Evolutionary conservation across 2,113 vertebrate species (phyloP).

Genomic region (Stegostoma tigrinum): DNA sequence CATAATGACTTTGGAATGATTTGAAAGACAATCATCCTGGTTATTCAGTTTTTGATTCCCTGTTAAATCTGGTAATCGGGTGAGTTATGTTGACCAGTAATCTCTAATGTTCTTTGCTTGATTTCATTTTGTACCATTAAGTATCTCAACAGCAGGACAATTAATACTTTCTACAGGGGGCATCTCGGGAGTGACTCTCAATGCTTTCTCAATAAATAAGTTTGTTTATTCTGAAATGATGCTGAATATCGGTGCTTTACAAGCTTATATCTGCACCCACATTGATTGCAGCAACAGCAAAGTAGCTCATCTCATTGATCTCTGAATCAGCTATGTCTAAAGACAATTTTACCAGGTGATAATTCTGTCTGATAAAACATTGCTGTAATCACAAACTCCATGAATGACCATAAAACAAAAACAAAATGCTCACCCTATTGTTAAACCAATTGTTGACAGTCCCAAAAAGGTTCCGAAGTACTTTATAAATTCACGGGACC

Average conservation of each 20-base stretch:
- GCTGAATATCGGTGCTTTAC: neutral
- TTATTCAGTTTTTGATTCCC: neutral
- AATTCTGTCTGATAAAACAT: neutral
- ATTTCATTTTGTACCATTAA: neutral
- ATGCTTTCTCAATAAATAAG: neutral
- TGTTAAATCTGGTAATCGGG: neutral
- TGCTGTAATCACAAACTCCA: neutral
- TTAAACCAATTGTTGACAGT: constrained; percentile 58
- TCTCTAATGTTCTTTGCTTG: neutral
- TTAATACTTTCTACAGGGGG: neutral
- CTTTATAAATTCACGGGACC: constrained; percentile 76
- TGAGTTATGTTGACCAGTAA: too few species aligned
- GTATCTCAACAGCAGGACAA: neutral
- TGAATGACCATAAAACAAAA: too few species aligned
- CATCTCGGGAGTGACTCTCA: neutral
- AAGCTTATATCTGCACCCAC: neutral
- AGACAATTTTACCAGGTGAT: neutral
- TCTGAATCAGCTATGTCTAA: neutral
- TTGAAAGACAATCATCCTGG: neutral
- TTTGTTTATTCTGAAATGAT: neutral
- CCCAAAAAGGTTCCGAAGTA: constrained; percentile 73
- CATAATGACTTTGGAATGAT: neutral
- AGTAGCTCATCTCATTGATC: too few species aligned
- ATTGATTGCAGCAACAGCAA: neutral
- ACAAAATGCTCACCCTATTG: constrained; percentile 55